These are phyloP conservation scores for Zeugodacus cucurbitae DNA, from an alignment of 1,140 invertebrate genomes.

Conservation along the genomic window DNA sequence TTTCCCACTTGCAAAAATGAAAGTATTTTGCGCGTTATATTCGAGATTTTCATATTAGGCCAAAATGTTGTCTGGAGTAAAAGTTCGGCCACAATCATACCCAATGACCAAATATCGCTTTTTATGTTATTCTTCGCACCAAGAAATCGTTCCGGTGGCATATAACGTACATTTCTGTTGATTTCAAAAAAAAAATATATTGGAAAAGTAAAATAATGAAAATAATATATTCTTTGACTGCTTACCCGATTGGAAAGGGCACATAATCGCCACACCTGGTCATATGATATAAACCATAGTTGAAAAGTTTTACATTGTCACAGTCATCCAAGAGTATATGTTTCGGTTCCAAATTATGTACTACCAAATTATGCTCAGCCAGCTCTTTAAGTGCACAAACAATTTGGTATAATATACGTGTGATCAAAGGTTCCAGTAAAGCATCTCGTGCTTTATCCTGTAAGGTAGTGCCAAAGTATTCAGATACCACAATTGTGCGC, in stretches of 20 bases:
- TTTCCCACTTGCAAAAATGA: constrained; percentile 75
- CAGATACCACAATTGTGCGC: constrained; percentile 88
- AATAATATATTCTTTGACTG: constrained; percentile 46
- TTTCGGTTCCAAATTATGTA: constrained; percentile 83
- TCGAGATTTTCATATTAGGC: constrained; percentile 77
- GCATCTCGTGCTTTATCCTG: constrained; percentile 65
- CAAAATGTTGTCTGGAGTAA: constrained; percentile 75
- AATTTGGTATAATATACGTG: constrained; percentile 73
- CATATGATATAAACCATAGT: constrained; percentile 94
- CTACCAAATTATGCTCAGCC: constrained; percentile 79
- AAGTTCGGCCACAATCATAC: constrained; percentile 86
- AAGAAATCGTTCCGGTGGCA: constrained; percentile 86
- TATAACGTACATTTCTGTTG: constrained; percentile 79
- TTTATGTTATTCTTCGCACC: constrained; percentile 74
- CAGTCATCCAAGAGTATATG: constrained; percentile 84
- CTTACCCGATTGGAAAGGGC: constrained; percentile 91
- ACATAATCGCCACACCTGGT: constrained; percentile 76
- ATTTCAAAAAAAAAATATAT: not conserved
- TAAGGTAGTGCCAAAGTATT: constrained; percentile 81
- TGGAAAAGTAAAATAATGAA: not conserved
- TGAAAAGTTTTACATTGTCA: constrained; percentile 85
- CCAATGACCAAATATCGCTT: constrained; percentile 92
- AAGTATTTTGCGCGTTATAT: constrained; percentile 79
- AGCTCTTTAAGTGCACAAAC: constrained; percentile 80
- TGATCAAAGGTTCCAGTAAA: constrained; percentile 70